A percentile compares a stretch with the other conserved stretches of the same genome.
phyloP scores from a whole-genome alignment of 2,888 invertebrate species.

The Lagria hirta region DNA sequence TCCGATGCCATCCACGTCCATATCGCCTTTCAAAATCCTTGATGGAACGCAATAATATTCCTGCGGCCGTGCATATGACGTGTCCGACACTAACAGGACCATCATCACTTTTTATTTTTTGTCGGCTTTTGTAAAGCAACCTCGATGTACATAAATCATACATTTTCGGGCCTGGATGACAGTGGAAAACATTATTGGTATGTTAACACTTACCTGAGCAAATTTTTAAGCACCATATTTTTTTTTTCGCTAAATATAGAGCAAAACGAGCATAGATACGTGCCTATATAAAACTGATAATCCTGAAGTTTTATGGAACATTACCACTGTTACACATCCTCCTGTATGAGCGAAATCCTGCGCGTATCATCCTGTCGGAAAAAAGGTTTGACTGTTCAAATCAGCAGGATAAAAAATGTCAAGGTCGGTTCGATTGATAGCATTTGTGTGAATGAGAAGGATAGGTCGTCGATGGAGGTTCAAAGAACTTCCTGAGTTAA shows the following conservation, averaged over 20 bases:
- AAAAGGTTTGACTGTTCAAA: slow-evolving; percentile 41
- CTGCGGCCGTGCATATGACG: slow-evolving; percentile 28
- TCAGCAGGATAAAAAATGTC: slow-evolving; percentile 49
- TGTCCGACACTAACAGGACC: slow-evolving; percentile 41
- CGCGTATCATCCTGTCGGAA: slow-evolving; percentile 35
- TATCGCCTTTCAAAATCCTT: slow-evolving; percentile 27
- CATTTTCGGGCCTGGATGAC: slow-evolving; percentile 44
- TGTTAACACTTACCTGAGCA: slow-evolving; percentile 47
- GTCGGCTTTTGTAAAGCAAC: slow-evolving; percentile 37
- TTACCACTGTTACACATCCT: slow-evolving; percentile 21
- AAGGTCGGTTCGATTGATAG: slow-evolving; percentile 54
- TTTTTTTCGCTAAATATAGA: slow-evolving; percentile 20
- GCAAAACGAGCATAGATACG: slow-evolving; percentile 16
- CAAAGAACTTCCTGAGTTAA: slow-evolving; percentile 46
- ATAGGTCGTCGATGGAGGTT: slow-evolving; percentile 34
- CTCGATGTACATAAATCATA: slow-evolving; percentile 45
- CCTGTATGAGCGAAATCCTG: slow-evolving; percentile 30
- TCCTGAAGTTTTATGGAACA: slow-evolving; percentile 25
- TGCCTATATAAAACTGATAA: slow-evolving; percentile 27
- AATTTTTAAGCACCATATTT: slow-evolving; percentile 22
- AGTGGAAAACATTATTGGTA: slow-evolving; percentile 50
- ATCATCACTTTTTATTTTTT: slow-evolving; percentile 40
- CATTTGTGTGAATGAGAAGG: slow-evolving; percentile 51
- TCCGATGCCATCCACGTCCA: slow-evolving; percentile 25
- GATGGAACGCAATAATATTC: slow-evolving; percentile 25